Percentiles rank a stretch among this genome's conserved stretches.
Conservation (phyloP, 1,140 invertebrate species). For the Calephelis virginiensis region DNA sequence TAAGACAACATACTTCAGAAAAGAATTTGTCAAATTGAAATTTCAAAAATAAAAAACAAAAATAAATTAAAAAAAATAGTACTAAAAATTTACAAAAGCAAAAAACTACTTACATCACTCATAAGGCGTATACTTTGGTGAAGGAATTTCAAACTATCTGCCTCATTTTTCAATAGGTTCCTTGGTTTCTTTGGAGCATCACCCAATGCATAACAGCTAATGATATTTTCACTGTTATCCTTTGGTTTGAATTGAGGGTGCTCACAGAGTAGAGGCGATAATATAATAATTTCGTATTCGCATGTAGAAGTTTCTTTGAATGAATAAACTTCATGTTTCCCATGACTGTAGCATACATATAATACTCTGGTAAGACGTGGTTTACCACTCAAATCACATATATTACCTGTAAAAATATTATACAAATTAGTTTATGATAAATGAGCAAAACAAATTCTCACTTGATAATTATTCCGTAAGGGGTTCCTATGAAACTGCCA, state of each 20-base stretch:
- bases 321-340: constrained; percentile 95
- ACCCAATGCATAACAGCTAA: constrained; percentile 87
- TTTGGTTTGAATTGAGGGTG: constrained; percentile 94
- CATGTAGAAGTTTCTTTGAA: constrained; percentile 96
- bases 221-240: constrained; percentile 88
- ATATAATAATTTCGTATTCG: constrained; percentile 94
- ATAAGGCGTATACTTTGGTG: constrained; percentile 77
- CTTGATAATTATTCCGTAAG: no score
- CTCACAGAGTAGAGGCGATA: constrained; percentile 90
- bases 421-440: no score
- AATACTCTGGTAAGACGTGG: constrained; percentile 88
- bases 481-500: no score
- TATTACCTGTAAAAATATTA: constrained; percentile 80
- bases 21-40: background rate
- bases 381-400: constrained; percentile 93
- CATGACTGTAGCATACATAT: constrained; percentile 91
- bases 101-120: constrained; percentile 46
- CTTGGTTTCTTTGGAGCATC: constrained; percentile 86
- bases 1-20: background rate
- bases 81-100: background rate
- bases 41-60: constrained; percentile 15
- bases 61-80: constrained; percentile 9
- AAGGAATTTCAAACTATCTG: constrained; percentile 84
- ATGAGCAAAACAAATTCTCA: no score
- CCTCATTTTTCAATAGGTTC: constrained; percentile 84